Evolutionary conservation across 2,797 vertebrate genomes (phyloP).

Genomic region (Odontamblyopus lacepedii): DNA sequence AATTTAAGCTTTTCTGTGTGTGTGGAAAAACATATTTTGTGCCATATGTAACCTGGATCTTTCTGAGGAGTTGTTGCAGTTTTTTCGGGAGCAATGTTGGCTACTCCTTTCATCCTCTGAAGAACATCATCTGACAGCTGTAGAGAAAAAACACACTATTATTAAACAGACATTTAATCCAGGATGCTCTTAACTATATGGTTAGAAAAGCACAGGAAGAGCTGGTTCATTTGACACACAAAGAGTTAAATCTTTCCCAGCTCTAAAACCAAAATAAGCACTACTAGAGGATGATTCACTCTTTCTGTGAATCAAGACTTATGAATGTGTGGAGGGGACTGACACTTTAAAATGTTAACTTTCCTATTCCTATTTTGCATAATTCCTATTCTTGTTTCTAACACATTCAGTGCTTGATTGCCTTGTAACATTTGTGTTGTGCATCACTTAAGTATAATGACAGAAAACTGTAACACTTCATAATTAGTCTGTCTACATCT

Average conservation of each 20-base stretch:
- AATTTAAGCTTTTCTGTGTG: background rate
- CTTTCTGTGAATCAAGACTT: constrained; percentile 60
- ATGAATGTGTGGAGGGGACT: constrained; percentile 38
- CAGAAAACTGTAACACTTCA: too few relatives aligned
- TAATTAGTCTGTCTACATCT: too few relatives aligned
- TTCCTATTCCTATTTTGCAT: background rate
- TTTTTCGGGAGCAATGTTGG: constrained; percentile 60
- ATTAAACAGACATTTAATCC: background rate
- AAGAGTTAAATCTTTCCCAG: constrained; percentile 37
- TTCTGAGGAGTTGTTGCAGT: constrained; percentile 39
- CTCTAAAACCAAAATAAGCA: constrained; percentile 38
- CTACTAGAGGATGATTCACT: constrained; percentile 50
- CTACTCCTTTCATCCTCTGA: constrained; percentile 85
- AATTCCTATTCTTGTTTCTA: background rate
- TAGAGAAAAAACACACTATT: background rate
- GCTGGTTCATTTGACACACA: constrained; percentile 5
- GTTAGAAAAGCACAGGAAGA: background rate
- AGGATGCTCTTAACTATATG: background rate
- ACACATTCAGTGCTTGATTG: background rate
- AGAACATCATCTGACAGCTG: constrained; percentile 92
- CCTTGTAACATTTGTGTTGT: too few relatives aligned
- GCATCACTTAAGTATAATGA: too few relatives aligned
- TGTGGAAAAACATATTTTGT: background rate
- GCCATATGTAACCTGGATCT: constrained; percentile 51
- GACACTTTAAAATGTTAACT: background rate